These are phyloP conservation scores for Hydropsyche betteni DNA, from an alignment of 2,888 invertebrate species.

Conservation along the genomic window DNA sequence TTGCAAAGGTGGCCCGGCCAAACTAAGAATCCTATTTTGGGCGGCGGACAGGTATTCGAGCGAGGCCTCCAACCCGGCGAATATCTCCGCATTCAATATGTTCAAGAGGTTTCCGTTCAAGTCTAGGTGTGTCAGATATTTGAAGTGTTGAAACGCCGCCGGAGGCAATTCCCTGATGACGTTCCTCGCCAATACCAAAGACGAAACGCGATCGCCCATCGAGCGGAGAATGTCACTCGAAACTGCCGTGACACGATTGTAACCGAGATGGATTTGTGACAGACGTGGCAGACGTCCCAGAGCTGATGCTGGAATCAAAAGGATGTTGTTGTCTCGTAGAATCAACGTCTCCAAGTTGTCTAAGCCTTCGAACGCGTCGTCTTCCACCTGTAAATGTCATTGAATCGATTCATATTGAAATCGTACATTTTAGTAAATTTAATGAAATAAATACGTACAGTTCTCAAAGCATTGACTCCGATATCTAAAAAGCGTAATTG, in stretches of 20 bases:
- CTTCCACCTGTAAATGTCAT: constrained; percentile 75
- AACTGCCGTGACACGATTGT: constrained; percentile 86
- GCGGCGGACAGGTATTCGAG: constrained; percentile 76
- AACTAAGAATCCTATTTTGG: constrained; percentile 76
- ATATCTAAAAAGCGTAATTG: constrained; percentile 79
- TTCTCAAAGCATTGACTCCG: constrained; percentile 86
- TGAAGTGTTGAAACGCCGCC: constrained; percentile 82
- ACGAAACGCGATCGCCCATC: constrained; percentile 75
- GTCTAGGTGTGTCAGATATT: constrained; percentile 75
- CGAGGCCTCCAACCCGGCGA: constrained; percentile 78
- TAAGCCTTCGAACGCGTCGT: constrained; percentile 86
- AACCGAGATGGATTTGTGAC: constrained; percentile 79
- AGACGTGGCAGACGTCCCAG: constrained; percentile 80
- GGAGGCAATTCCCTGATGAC: constrained; percentile 86
- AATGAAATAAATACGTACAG: constrained; percentile 67
- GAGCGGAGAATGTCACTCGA: constrained; percentile 81
- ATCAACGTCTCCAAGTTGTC: constrained; percentile 78
- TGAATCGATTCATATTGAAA: constrained; percentile 17
- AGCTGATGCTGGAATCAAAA: constrained; percentile 85
- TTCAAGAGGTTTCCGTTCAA: constrained; percentile 82
- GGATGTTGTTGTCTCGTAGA: constrained; percentile 87
- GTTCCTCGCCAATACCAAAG: constrained; percentile 81
- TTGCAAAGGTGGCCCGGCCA: constrained; percentile 72
- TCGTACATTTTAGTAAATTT: constrained; percentile 12
- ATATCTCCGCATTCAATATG: constrained; percentile 76